phyloP scores from a whole-genome alignment of 2,113 vertebrate species.

The Hippocampus guttulatus region DNA sequence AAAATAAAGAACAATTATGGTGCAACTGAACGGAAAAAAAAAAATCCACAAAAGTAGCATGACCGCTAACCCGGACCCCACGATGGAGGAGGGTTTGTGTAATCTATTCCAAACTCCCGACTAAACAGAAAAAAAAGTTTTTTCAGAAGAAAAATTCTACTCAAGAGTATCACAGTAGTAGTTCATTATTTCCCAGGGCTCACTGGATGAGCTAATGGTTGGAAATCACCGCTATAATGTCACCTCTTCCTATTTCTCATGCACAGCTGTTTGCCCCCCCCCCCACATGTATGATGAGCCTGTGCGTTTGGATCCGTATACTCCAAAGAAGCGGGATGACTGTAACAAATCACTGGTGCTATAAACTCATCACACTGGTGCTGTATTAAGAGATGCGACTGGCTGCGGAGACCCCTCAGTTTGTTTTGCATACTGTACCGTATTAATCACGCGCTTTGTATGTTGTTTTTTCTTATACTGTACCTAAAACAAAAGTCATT shows the following conservation, averaged over 20 bases:
- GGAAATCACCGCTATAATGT: neutral
- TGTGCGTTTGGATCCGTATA: slow-evolving; percentile 58
- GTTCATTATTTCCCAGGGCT: neutral
- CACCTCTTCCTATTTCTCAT: slow-evolving; percentile 2
- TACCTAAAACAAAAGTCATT: slow-evolving; percentile 28
- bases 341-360: slow-evolving; percentile 71
- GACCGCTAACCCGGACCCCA: too few relatives aligned
- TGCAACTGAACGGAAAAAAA: too few relatives aligned
- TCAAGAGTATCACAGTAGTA: neutral
- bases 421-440: slow-evolving; percentile 54
- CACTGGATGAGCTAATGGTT: neutral
- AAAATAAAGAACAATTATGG: too few relatives aligned
- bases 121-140: neutral
- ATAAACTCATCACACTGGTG: slow-evolving; percentile 65
- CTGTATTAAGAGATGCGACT: slow-evolving; percentile 64
- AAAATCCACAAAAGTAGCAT: too few relatives aligned
- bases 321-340: slow-evolving; percentile 59
- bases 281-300: slow-evolving; percentile 33
- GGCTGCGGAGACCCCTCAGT: slow-evolving; percentile 31
- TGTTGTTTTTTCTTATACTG: slow-evolving; percentile 50
- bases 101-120: neutral
- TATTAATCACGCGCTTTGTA: slow-evolving; percentile 58
- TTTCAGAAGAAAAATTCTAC: neutral
- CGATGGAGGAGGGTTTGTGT: too few relatives aligned
- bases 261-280: slow-evolving; percentile 9